These are phyloP conservation scores for Dryobota labecula DNA, from an alignment of 2,888 invertebrate species.

Conservation along the genomic window DNA sequence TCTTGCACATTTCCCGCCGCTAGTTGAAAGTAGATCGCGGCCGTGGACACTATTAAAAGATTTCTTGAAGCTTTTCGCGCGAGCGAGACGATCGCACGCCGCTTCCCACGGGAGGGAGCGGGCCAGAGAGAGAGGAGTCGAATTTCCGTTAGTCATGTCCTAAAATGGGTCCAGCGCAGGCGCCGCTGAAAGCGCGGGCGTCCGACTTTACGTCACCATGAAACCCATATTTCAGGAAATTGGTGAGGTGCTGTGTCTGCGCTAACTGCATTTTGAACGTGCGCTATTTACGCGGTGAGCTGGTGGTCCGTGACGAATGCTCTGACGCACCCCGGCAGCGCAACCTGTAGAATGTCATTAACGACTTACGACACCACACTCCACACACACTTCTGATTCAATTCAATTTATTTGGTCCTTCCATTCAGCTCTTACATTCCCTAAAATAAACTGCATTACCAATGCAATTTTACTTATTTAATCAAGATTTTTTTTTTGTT, in stretches of 20 bases:
- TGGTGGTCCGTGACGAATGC: constrained; percentile 80
- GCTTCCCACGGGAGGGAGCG: constrained; percentile 87
- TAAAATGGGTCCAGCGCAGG: constrained; percentile 93
- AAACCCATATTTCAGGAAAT: constrained; percentile 90
- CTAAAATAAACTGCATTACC: constrained; percentile 37
- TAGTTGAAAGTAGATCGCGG: constrained; percentile 90
- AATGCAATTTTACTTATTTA: constrained; percentile 3
- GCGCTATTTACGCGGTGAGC: constrained; percentile 73
- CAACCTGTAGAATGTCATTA: constrained; percentile 86
- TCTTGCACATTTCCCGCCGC: constrained; percentile 88
- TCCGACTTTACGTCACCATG: constrained; percentile 88
- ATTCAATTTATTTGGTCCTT: constrained; percentile 69
- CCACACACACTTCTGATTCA: constrained; percentile 73
- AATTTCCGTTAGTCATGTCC: constrained; percentile 93
- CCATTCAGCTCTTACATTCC: constrained; percentile 42
- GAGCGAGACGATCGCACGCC: constrained; percentile 85
- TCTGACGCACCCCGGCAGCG: constrained; percentile 84
- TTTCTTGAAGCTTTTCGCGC: constrained; percentile 90
- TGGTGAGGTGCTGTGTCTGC: constrained; percentile 77
- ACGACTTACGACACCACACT: constrained; percentile 81
- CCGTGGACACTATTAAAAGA: constrained; percentile 91
- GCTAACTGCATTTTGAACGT: constrained; percentile 80
- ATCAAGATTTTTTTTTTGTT: not conserved
- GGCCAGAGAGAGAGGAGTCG: constrained; percentile 90
- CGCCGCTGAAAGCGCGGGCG: constrained; percentile 91